A percentile compares a stretch with the other conserved stretches of the same genome.
phyloP scores from a whole-genome alignment of 2,797 vertebrate species.

The Podarcis siculus region DNA sequence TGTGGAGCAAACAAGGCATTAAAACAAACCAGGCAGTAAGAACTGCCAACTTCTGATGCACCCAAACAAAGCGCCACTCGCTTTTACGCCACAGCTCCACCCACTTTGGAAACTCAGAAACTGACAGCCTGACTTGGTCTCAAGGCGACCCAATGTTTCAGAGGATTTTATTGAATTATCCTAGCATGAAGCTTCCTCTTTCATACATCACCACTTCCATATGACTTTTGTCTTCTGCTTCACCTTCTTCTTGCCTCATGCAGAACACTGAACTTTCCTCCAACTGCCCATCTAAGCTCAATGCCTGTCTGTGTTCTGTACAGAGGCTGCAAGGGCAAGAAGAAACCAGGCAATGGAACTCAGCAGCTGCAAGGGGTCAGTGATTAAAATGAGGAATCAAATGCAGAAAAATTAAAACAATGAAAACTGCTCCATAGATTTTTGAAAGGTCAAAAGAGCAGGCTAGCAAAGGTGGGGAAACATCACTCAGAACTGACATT shows the following conservation, averaged over 20 bases:
- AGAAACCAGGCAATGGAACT: background rate
- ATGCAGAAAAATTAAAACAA: background rate
- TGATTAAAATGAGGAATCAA: background rate
- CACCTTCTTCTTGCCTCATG: background rate
- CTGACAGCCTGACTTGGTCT: background rate
- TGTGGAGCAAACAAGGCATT: background rate
- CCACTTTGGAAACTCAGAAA: background rate
- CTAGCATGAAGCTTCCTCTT: background rate
- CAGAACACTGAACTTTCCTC: background rate
- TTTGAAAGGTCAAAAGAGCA: slow-evolving; percentile 14
- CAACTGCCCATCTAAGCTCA: background rate
- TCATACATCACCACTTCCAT: no score
- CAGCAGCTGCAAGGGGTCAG: background rate
- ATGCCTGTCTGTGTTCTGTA: background rate
- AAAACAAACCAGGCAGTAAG: background rate
- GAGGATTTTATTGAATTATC: background rate
- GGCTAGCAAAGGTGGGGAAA: background rate
- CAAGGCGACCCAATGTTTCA: background rate
- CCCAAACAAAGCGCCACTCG: background rate
- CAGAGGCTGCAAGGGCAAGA: background rate
- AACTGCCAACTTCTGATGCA: background rate
- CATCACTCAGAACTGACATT: slow-evolving; percentile 10
- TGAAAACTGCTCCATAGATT: background rate
- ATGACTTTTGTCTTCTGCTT: background rate
- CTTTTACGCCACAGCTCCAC: background rate